Conservation (phyloP, 2,797 vertebrate species). For the Miichthys miiuy region DNA sequence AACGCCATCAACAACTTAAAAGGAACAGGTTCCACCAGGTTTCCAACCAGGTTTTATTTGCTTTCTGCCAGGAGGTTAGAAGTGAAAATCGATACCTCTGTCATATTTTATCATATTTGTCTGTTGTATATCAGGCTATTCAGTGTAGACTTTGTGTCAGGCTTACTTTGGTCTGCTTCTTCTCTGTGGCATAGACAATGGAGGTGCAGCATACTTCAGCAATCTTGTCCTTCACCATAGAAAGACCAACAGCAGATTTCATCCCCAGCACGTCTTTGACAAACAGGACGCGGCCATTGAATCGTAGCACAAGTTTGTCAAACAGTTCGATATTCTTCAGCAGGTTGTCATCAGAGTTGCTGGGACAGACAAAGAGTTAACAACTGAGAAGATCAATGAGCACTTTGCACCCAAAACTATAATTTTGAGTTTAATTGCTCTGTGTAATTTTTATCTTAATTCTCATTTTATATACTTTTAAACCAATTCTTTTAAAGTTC, state of each 20-base stretch:
- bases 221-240: slow-evolving; percentile 97
- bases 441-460: too few relatives aligned
- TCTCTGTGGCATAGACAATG: slow-evolving; percentile 98
- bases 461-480: too few relatives aligned
- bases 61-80: too few relatives aligned
- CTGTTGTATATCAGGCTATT: too few relatives aligned
- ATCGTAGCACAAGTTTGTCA: slow-evolving; percentile 96
- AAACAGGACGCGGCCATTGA: slow-evolving; percentile 97
- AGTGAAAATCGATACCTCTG: too few relatives aligned
- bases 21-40: too few relatives aligned
- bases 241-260: slow-evolving; percentile 99
- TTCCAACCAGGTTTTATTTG: too few relatives aligned
- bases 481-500: too few relatives aligned
- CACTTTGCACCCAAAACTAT: neutral
- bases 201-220: slow-evolving; percentile 99
- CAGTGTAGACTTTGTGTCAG: neutral
- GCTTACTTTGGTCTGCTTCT: slow-evolving; percentile 98
- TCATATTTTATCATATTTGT: too few relatives aligned
- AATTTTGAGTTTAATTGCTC: too few relatives aligned
- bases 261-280: slow-evolving; percentile 97
- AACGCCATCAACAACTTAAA: too few relatives aligned
- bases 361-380: slow-evolving; percentile 65
- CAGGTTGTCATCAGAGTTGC: slow-evolving; percentile 98
- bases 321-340: slow-evolving; percentile 99
- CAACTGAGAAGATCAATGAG: neutral